phyloP scores from a whole-genome alignment of 1,140 invertebrate genomes.

The Lamellibrachia luymesi region DNA sequence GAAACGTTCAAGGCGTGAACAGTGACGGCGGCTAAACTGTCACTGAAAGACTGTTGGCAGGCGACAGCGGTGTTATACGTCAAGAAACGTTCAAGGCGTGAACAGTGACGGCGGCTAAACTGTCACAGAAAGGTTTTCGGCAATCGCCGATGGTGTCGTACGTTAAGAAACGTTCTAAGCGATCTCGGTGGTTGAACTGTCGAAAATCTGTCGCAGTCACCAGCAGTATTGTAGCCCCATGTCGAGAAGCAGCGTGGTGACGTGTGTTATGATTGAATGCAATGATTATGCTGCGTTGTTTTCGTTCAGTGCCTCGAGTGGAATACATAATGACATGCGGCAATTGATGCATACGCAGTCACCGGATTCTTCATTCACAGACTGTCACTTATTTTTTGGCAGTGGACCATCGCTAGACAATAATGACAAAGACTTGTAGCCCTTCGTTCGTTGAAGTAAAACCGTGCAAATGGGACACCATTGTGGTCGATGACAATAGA shows the following conservation, averaged over 20 bases:
- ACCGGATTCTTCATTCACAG: not conserved
- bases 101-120: too few relatives aligned
- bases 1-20: not conserved
- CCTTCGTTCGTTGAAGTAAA: not conserved
- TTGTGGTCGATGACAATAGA: not conserved
- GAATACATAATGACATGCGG: not conserved
- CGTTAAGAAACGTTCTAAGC: too few relatives aligned
- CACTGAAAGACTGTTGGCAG: not conserved
- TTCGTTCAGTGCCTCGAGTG: not conserved
- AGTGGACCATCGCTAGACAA: not conserved
- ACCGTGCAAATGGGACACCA: not conserved
- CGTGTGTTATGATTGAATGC: not conserved
- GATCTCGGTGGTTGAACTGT: too few relatives aligned
- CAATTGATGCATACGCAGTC: not conserved
- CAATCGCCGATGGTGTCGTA: too few relatives aligned
- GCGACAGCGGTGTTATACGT: not conserved
- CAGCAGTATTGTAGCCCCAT: too few relatives aligned
- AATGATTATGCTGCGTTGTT: not conserved
- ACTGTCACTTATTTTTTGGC: not conserved
- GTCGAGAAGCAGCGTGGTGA: not conserved
- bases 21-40: not conserved
- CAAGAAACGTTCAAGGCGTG: too few relatives aligned
- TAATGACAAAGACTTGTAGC: not conserved
- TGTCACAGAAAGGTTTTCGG: too few relatives aligned
- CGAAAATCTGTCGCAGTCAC: too few relatives aligned